Conservation (phyloP, 2,888 invertebrate species). For the Hirtodrosophila confusa region DNA sequence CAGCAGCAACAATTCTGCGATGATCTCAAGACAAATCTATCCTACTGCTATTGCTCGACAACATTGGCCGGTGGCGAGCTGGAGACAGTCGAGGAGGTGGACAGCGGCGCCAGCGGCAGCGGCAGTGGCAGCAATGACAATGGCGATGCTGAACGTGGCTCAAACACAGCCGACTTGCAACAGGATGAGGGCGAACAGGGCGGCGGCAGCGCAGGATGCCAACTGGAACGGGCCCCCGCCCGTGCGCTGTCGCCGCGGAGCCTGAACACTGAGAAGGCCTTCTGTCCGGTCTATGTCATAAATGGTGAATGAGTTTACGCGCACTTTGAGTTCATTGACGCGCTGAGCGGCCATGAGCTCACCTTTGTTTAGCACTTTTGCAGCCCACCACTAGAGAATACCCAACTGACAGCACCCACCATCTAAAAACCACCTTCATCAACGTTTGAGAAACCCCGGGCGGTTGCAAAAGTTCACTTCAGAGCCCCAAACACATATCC, state of each 20-base stretch:
- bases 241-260: constrained; percentile 74
- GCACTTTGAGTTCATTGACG: constrained; percentile 82
- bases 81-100: constrained; percentile 81
- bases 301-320: constrained; percentile 83
- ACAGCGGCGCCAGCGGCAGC: constrained; percentile 50
- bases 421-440: constrained; percentile 41
- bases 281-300: constrained; percentile 82
- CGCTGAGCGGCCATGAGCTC: constrained; percentile 79
- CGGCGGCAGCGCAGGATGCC: constrained; percentile 57
- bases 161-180: constrained; percentile 2
- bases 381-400: constrained; percentile 1
- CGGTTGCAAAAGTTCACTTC: too few relatives aligned
- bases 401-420: constrained; percentile 25
- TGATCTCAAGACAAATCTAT: constrained; percentile 82
- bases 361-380: constrained; percentile 66
- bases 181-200: constrained; percentile 41
- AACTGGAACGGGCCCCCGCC: constrained; percentile 45
- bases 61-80: constrained; percentile 81
- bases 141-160: too few relatives aligned
- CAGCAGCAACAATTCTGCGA: constrained; percentile 83
- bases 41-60: constrained; percentile 82
- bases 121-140: background rate
- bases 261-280: constrained; percentile 74
- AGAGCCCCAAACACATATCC: constrained; percentile 41
- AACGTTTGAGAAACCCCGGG: too few relatives aligned